phyloP scores from a whole-genome alignment of 2,113 vertebrate species.

The Pangasianodon gigas region DNA sequence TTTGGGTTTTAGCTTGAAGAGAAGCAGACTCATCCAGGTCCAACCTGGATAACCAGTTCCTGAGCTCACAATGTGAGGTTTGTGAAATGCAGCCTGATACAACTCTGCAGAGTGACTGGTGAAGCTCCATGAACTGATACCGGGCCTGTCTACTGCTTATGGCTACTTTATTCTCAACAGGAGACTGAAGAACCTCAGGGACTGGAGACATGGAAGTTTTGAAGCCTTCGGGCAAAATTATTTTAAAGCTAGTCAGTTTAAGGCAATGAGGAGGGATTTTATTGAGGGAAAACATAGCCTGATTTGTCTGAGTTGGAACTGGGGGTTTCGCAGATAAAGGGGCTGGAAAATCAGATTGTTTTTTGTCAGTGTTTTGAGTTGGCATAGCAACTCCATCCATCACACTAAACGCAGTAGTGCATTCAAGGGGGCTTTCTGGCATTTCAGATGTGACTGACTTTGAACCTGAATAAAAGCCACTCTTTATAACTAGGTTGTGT shows the following conservation, averaged over 20 bases:
- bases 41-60: conserved; percentile 63
- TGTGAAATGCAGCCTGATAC: conserved; percentile 73
- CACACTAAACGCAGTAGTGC: conserved; percentile 27
- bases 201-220: not conserved
- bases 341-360: not conserved
- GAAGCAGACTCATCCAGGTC: conserved; percentile 44
- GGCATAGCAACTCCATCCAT: conserved; percentile 30
- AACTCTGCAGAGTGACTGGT: conserved; percentile 76
- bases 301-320: conserved; percentile 17
- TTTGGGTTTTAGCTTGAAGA: conserved; percentile 66
- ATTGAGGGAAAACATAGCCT: conserved; percentile 51
- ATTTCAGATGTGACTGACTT: conserved; percentile 12
- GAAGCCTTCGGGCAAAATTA: conserved; percentile 54
- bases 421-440: not conserved
- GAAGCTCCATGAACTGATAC: conserved; percentile 79
- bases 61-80: conserved; percentile 62
- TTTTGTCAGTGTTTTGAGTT: not conserved
- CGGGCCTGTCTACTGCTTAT: conserved; percentile 44
- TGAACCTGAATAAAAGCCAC: conserved; percentile 22
- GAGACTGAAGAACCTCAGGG: conserved; percentile 23
- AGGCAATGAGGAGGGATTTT: conserved; percentile 68
- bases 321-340: not conserved
- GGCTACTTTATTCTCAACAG: conserved; percentile 38
- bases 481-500: conserved; percentile 28
- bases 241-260: conserved; percentile 63